Conservation (phyloP, 2,888 invertebrate species). For the Cantharis rufa region DNA sequence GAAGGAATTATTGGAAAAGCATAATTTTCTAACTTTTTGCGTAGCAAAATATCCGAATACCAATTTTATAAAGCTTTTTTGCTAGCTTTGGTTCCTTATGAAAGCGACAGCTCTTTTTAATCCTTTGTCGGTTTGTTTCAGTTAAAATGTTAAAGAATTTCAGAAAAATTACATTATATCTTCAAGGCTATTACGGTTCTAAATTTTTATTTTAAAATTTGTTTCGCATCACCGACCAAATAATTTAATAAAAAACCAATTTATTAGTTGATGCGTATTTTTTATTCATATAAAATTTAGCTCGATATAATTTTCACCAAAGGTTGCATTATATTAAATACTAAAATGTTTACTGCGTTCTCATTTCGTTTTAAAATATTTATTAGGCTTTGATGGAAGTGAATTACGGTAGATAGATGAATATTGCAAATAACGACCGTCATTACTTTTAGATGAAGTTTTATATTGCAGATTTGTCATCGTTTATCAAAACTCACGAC, state of each 20-base stretch:
- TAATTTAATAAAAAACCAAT: not conserved
- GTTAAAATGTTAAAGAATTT: not conserved
- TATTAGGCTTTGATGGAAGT: not conserved
- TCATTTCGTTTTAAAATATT: not conserved
- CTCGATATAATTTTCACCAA: not conserved
- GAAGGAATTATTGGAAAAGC: not conserved
- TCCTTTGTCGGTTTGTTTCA: not conserved
- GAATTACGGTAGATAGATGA: not conserved
- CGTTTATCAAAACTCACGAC: not conserved
- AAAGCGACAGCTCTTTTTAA: not conserved
- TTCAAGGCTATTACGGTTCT: not conserved
- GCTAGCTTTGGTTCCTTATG: not conserved
- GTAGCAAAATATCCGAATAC: not conserved
- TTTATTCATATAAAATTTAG: not conserved
- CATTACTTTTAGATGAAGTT: not conserved
- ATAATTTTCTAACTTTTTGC: not conserved
- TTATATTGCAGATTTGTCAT: not conserved
- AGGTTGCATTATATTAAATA: not conserved
- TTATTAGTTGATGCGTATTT: not conserved
- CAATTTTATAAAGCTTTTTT: not conserved
- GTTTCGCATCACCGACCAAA: not conserved
- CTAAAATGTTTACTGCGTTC: not conserved
- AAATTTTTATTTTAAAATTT: not conserved
- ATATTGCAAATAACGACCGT: not conserved
- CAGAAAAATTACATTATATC: not conserved